phyloP scores from a whole-genome alignment of 1,140 invertebrate genomes.

The Drosophila mayri region DNA sequence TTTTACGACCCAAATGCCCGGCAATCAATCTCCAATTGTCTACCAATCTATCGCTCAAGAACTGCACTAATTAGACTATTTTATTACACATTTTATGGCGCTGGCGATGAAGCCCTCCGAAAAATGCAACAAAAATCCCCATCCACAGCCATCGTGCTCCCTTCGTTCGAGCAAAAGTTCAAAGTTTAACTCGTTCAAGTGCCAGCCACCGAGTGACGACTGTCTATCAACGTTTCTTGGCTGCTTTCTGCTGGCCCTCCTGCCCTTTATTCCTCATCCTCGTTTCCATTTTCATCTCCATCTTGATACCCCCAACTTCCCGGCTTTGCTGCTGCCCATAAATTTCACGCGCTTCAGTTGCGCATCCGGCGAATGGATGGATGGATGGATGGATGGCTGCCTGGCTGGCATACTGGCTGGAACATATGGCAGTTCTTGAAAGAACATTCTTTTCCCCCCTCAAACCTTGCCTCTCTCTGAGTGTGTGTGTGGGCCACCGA shows the following conservation, averaged over 20 bases:
- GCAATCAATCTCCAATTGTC: conserved; percentile 62
- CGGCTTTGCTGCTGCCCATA: conserved; percentile 47
- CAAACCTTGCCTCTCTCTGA: neutral
- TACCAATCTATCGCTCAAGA: conserved; percentile 39
- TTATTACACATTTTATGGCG: conserved; percentile 61
- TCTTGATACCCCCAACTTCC: conserved; percentile 7
- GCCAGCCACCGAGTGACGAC: conserved; percentile 65
- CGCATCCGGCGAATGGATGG: conserved; percentile 63
- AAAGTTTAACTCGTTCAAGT: conserved; percentile 74
- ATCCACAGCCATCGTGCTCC: neutral
- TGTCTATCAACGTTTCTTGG: conserved; percentile 55
- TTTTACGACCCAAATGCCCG: conserved; percentile 41
- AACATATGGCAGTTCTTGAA: conserved; percentile 71
- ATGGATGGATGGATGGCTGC: conserved; percentile 15
- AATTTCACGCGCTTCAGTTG: conserved; percentile 78
- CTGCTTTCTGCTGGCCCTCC: conserved; percentile 2
- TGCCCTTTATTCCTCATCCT: neutral
- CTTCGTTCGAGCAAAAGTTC: conserved; percentile 53
- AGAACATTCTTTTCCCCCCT: conserved; percentile 47
- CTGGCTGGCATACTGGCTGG: conserved; percentile 36
- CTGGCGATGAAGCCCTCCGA: conserved; percentile 16
- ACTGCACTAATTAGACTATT: conserved; percentile 64
- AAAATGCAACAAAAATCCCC: conserved; percentile 30
- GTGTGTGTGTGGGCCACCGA: conserved; percentile 42
- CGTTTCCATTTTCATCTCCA: conserved; percentile 10